Conservation (phyloP, 2,888 invertebrate genomes). For the Alloplasta piceator region DNA sequence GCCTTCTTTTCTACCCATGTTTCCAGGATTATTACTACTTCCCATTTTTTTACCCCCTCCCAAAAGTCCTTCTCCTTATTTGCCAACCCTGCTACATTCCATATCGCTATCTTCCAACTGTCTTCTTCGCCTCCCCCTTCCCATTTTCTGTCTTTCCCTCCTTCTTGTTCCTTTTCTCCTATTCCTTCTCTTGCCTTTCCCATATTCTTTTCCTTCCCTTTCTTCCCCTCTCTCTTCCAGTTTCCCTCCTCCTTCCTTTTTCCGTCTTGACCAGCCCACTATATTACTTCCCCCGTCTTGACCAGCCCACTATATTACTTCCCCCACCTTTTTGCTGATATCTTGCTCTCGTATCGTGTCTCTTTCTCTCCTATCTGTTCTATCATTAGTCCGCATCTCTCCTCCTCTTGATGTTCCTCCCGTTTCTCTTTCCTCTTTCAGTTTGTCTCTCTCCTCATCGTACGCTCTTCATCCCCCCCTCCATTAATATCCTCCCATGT, state of each 20-base stretch:
- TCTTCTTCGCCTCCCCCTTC: background rate
- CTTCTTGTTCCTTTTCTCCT: slow-evolving; percentile 1
- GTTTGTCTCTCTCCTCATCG: background rate
- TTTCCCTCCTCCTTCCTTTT: slow-evolving; percentile 18
- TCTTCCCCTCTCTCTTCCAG: background rate
- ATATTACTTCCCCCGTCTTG: no score
- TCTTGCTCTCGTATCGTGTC: no score
- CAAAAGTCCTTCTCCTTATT: slow-evolving; percentile 65
- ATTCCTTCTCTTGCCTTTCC: background rate
- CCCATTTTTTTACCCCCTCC: slow-evolving; percentile 50
- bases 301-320: no score
- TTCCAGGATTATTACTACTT: slow-evolving; percentile 58
- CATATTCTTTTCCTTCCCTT: no score
- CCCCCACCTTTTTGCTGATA: no score
- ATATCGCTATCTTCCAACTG: slow-evolving; percentile 43
- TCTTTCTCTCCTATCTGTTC: no score
- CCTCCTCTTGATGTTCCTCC: no score
- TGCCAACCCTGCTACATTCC: slow-evolving; percentile 63
- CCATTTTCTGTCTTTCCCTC: slow-evolving; percentile 2
- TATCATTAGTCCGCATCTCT: no score
- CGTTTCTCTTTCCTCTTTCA: background rate
- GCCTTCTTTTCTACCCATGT: slow-evolving; percentile 66
- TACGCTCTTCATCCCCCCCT: background rate
- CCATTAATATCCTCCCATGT: background rate
- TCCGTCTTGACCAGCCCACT: background rate